Evolutionary conservation across 2,113 vertebrate species (phyloP).

Genomic region (Prochilodus magdalenae): DNA sequence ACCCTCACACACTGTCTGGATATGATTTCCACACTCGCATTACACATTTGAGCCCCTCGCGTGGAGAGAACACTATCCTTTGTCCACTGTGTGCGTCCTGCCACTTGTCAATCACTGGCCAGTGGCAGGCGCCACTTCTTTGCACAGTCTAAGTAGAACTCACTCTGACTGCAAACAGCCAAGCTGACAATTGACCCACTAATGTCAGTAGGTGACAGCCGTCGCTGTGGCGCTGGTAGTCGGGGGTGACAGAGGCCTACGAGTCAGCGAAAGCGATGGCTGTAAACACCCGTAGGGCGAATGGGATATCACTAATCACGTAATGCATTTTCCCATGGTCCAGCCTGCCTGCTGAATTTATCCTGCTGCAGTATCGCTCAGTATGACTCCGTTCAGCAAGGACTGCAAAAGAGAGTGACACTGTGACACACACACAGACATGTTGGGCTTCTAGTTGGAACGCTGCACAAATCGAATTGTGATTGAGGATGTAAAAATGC

Average conservation of each 20-base stretch:
- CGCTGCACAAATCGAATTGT: conserved; percentile 26
- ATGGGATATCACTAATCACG: conserved; percentile 43
- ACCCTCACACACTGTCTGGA: conserved; percentile 57
- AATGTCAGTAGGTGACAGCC: conserved; percentile 67
- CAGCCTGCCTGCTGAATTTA: not conserved
- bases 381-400: conserved; percentile 6
- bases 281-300: conserved; percentile 56
- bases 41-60: conserved; percentile 46
- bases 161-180: conserved; percentile 43
- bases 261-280: conserved; percentile 66
- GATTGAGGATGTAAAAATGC: not conserved
- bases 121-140: conserved; percentile 23
- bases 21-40: conserved; percentile 55
- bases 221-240: conserved; percentile 58
- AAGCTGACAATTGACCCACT: conserved; percentile 72
- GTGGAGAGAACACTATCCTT: conserved; percentile 31
- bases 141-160: conserved; percentile 55
- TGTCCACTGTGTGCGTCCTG: conserved; percentile 32
- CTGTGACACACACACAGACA: not conserved
- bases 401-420: conserved; percentile 31
- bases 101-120: conserved; percentile 48
- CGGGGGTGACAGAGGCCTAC: conserved; percentile 67
- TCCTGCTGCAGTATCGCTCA: conserved; percentile 11
- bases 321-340: conserved; percentile 18
- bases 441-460: not conserved